Percentiles rank a stretch among this genome's conserved stretches.
phyloP scores from a whole-genome alignment of 1,140 invertebrate genomes.

The Sesamia nonagrioides region DNA sequence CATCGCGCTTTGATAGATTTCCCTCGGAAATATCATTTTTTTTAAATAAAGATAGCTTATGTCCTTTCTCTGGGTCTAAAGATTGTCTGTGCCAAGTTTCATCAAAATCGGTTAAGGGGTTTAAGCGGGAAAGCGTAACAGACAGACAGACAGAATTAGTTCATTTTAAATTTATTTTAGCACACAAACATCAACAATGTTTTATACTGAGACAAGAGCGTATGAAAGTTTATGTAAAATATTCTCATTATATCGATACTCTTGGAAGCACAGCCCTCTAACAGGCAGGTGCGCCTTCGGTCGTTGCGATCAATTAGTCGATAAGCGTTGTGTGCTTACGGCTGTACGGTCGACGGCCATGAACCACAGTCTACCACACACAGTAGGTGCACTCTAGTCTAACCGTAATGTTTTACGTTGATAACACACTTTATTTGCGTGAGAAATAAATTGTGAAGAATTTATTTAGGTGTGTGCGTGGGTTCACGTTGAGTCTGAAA shows the following conservation, averaged over 20 bases:
- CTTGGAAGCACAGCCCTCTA: slow-evolving; percentile 23
- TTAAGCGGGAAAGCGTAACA: no score
- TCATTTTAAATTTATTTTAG: no score
- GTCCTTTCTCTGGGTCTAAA: no score
- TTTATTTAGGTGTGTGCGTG: not conserved
- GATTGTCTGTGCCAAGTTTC: no score
- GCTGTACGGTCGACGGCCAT: slow-evolving; percentile 26
- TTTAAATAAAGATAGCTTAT: no score
- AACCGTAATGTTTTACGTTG: slow-evolving; percentile 30
- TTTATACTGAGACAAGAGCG: not conserved
- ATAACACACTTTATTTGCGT: slow-evolving; percentile 23
- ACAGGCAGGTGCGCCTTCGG: slow-evolving; percentile 40
- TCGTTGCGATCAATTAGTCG: slow-evolving; percentile 60
- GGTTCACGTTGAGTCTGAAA: not conserved
- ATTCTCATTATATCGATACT: slow-evolving; percentile 11
- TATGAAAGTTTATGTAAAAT: not conserved
- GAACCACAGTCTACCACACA: slow-evolving; percentile 9
- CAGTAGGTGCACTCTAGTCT: slow-evolving; percentile 1
- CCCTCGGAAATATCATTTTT: no score
- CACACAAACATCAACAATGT: no score
- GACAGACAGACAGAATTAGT: no score
- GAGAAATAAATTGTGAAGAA: slow-evolving; percentile 14
- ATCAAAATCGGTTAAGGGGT: no score
- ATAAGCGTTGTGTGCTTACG: slow-evolving; percentile 52
- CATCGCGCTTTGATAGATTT: no score